Percentiles rank a stretch among this genome's conserved stretches.
These are phyloP conservation scores for Rhyacichthys aspro DNA, from an alignment of 2,797 vertebrate genomes.

Conservation along the genomic window DNA sequence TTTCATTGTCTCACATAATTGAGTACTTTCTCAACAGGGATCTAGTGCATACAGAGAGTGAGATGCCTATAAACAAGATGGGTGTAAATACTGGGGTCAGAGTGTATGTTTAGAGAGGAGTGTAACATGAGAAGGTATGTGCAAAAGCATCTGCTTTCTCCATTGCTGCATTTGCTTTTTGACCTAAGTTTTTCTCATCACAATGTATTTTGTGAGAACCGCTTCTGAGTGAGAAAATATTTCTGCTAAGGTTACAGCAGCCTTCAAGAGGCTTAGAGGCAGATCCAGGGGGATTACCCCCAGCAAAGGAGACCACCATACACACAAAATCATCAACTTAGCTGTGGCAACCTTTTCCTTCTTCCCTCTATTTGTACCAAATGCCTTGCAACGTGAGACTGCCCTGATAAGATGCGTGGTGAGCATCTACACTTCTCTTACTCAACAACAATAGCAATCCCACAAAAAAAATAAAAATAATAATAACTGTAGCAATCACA, in stretches of 20 bases:
- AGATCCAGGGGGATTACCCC: constrained; percentile 76
- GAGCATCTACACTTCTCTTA: constrained; percentile 28
- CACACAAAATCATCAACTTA: constrained; percentile 61
- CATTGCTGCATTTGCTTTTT: constrained; percentile 82
- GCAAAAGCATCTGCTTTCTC: constrained; percentile 88
- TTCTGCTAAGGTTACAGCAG: constrained; percentile 74
- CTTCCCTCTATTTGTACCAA: constrained; percentile 50
- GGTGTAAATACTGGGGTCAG: constrained; percentile 68
- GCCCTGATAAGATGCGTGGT: constrained; percentile 57
- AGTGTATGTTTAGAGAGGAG: constrained; percentile 74
- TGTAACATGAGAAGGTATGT: constrained; percentile 69
- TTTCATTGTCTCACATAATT: background rate
- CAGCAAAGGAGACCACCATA: constrained; percentile 43
- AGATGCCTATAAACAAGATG: constrained; percentile 27
- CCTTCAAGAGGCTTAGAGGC: constrained; percentile 55
- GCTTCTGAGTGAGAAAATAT: constrained; percentile 70
- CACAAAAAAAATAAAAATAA: too few species aligned
- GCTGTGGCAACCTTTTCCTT: constrained; percentile 46
- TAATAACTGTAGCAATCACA: too few species aligned
- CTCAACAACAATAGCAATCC: too few species aligned
- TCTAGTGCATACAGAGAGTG: background rate
- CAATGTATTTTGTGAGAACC: constrained; percentile 85
- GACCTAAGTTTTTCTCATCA: constrained; percentile 74
- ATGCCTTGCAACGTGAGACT: constrained; percentile 72
- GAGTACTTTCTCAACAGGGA: background rate